A percentile compares a stretch with the other conserved stretches of the same genome.
These are phyloP conservation scores for Acanthurus lineatus DNA, from an alignment of 2,797 vertebrate genomes.

Conservation along the genomic window DNA sequence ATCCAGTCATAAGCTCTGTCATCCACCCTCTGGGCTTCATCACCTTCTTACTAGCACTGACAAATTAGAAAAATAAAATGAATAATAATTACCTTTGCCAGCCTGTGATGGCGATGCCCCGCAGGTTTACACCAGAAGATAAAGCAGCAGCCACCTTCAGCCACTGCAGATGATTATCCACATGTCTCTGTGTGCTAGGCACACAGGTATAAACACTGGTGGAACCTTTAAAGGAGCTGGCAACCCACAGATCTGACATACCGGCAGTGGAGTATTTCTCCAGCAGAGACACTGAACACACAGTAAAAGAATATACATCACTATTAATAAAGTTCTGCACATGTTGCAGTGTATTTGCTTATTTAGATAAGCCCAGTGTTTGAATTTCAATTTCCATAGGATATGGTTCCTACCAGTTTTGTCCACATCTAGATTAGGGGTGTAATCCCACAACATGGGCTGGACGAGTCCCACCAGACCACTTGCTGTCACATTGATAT, in stretches of 20 bases:
- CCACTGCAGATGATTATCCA: slow-evolving; percentile 94
- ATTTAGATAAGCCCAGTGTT: background rate
- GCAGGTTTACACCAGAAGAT: slow-evolving; percentile 75
- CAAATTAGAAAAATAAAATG: background rate
- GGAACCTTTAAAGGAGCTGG: slow-evolving; percentile 97
- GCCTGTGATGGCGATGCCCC: slow-evolving; percentile 93
- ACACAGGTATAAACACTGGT: slow-evolving; percentile 89
- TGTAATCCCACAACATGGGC: slow-evolving; percentile 97
- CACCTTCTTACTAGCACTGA: background rate
- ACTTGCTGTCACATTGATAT: slow-evolving; percentile 82
- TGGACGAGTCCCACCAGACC: slow-evolving; percentile 90
- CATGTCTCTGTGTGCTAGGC: slow-evolving; percentile 89
- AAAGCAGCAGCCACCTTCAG: slow-evolving; percentile 86
- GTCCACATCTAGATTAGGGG: slow-evolving; percentile 87
- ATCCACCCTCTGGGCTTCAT: background rate
- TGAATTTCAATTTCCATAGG: background rate
- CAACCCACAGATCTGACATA: slow-evolving; percentile 91
- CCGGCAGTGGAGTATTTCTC: slow-evolving; percentile 90
- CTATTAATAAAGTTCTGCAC: background rate
- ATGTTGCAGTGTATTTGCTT: background rate
- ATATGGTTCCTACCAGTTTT: slow-evolving; percentile 84
- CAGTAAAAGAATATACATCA: slow-evolving; percentile 10
- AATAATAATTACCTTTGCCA: slow-evolving; percentile 91
- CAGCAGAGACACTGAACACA: slow-evolving; percentile 87
- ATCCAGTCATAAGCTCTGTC: background rate